phyloP scores from a whole-genome alignment of 2,888 invertebrate genomes.

The Cacoxenus indagator region DNA sequence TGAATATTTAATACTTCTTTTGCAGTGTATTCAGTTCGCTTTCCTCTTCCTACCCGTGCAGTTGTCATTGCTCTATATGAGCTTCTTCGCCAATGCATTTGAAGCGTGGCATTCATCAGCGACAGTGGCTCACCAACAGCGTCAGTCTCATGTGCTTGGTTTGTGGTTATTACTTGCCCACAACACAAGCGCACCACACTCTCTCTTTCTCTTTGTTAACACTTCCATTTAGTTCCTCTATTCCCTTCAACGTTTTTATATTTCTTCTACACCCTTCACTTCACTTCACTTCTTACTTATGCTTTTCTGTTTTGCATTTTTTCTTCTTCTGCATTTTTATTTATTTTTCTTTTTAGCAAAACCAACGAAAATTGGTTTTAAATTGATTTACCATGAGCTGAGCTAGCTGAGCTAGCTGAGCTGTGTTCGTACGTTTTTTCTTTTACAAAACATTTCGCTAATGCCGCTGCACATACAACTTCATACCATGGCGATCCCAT shows the following conservation, averaged over 20 bases:
- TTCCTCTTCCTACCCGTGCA: background rate
- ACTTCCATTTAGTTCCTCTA: constrained; percentile 26
- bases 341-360: constrained; percentile 1
- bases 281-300: constrained; percentile 35
- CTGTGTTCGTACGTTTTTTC: background rate
- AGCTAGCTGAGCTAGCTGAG: constrained; percentile 1
- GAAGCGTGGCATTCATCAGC: background rate
- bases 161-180: constrained; percentile 18
- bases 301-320: background rate
- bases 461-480: background rate
- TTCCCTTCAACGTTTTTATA: no score
- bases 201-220: background rate
- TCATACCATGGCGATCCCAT: no score
- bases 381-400: constrained; percentile 58
- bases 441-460: background rate
- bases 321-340: background rate
- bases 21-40: background rate
- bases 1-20: constrained; percentile 56
- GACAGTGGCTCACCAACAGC: background rate
- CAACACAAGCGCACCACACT: background rate
- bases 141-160: background rate
- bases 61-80: background rate
- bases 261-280: no score
- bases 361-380: constrained; percentile 57
- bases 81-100: background rate